Evolutionary conservation across 1,140 invertebrate genomes (phyloP), one percentile per base, ranked within the genome.

Genomic region (Neodiprion fabricii): DNA sequence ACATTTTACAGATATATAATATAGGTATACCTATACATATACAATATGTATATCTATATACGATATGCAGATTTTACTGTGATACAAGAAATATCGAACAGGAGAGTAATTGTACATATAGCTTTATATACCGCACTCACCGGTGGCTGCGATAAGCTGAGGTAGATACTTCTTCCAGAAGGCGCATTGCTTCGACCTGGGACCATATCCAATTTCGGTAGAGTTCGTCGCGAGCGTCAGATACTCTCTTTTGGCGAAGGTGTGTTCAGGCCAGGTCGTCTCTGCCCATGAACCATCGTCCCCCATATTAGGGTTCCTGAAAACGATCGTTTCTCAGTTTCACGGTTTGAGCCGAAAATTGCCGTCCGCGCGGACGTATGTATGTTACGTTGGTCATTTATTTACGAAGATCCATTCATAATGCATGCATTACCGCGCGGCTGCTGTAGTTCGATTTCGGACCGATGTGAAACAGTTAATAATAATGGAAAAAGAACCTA

Each of bases 101-200:
- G 28, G 5, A 40, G 28, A 5, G 28, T 40, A 40, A 40, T 40
- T 40, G 2, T 40, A 40, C 28, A 40, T 5, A 40, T 5, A 40
- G 28, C 28, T 5, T 40, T 40, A 40, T 40, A 40, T 5, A 40
- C 28, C 1, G 1, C 28, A 90, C 90, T 91, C 86, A 94, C 93
- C 90, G 78, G 94, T 94, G 73, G 92, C 92, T 79, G 93, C 89
- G 76, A 96, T 92, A 48, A 98, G 89, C 85, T 96, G 94, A 72
- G 97, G 97, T 85, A 98, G 90, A 85, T 98, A 97, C 83, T 96
- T 94, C 85, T 97, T 96, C 97, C 97, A 99, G 88, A 99, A 99
- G 72, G 96, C 96, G 90, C 97, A 99, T 85, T 98, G 93, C 86
- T 96, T 96, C 74, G 96, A 91, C 75, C 96, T 91, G 8, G 95